phyloP scores from a whole-genome alignment of 2,888 invertebrate genomes.

The Papilio demoleus region DNA sequence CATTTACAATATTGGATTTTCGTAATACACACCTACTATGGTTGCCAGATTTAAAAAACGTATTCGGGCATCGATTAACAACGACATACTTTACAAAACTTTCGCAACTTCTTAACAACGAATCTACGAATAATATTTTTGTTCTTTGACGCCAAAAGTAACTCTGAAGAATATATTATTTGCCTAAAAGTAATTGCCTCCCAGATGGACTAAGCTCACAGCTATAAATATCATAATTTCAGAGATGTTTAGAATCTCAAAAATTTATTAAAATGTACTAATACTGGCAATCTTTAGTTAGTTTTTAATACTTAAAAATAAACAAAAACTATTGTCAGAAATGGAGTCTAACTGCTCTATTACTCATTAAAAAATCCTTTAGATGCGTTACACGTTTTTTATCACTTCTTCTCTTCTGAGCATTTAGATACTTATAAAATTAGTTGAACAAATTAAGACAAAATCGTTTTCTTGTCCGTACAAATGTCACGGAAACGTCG shows the following conservation, averaged over 20 bases:
- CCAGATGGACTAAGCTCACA: too few species aligned
- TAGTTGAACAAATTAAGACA: conserved; percentile 1
- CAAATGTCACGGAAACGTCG: conserved; percentile 9
- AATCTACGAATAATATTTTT: neutral
- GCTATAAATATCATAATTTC: too few species aligned
- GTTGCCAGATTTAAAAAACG: conserved; percentile 19
- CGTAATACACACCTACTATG: conserved; percentile 1
- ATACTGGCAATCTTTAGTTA: too few species aligned
- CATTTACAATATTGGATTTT: conserved; percentile 31
- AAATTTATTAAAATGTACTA: too few species aligned
- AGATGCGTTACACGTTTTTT: neutral
- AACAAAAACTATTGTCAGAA: too few species aligned
- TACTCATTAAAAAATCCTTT: too few species aligned
- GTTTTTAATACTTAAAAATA: too few species aligned
- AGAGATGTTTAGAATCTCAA: too few species aligned
- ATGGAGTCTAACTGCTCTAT: too few species aligned
- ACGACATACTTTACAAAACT: conserved; percentile 13
- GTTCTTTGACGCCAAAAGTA: neutral
- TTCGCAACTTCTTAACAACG: neutral
- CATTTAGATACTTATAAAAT: neutral
- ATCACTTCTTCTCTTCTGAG: neutral
- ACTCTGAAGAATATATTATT: neutral
- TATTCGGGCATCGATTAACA: conserved; percentile 18
- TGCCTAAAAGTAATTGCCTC: too few species aligned
- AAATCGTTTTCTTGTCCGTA: conserved; percentile 4